phyloP scores from a whole-genome alignment of 1,140 invertebrate genomes.

The Diachasma alloeum region DNA sequence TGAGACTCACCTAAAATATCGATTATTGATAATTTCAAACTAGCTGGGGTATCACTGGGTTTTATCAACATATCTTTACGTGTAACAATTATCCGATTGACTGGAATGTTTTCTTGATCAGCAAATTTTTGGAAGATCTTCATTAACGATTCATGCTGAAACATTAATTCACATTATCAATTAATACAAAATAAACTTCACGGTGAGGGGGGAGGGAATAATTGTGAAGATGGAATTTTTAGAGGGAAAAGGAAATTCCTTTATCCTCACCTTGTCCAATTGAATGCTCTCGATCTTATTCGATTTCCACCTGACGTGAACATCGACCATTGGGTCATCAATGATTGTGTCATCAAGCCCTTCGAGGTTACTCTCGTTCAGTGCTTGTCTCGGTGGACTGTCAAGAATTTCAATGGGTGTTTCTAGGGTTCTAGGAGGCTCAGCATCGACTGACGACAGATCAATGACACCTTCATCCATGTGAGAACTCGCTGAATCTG shows the following conservation, averaged over 20 bases:
- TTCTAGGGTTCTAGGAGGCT: neutral
- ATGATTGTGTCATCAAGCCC: neutral
- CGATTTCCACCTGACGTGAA: neutral
- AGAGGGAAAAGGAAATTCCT: too few species aligned
- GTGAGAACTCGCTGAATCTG: neutral
- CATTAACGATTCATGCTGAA: constrained; percentile 49
- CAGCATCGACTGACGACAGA: neutral
- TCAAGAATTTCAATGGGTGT: neutral
- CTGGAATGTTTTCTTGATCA: constrained; percentile 47
- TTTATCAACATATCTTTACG: constrained; percentile 45
- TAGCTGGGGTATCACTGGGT: constrained; percentile 50
- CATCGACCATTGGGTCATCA: neutral
- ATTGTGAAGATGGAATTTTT: too few species aligned
- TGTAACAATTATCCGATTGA: constrained; percentile 51
- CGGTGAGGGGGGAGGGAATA: neutral
- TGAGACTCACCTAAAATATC: constrained; percentile 53
- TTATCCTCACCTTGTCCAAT: neutral
- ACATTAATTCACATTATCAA: neutral
- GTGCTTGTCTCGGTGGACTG: neutral
- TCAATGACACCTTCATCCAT: neutral
- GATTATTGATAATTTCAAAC: constrained; percentile 51
- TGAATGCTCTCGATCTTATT: neutral
- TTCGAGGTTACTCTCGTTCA: neutral
- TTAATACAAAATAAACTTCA: neutral
- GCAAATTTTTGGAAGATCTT: constrained; percentile 56